Base-by-base conservation (phyloP, 1,140 invertebrate species). In the Harpegnathos saltator region DNA sequence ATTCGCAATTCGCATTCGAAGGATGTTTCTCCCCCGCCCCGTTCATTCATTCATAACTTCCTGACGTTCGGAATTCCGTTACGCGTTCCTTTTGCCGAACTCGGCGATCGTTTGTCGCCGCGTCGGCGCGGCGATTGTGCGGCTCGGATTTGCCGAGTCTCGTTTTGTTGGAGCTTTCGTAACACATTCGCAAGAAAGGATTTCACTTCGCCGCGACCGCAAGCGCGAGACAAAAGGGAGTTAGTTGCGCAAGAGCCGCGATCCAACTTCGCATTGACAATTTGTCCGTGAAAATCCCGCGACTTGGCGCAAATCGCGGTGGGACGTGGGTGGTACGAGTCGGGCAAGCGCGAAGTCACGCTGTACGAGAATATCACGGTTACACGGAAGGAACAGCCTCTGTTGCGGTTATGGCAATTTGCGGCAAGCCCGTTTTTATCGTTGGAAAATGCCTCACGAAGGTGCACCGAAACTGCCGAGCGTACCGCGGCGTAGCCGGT, bases 361-460 rank as follows among this genome's bases (percentile, higher is more conserved):
- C 68, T 26, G 72, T n/a, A n/a, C 56, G 38, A 71, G 62, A 80
- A 74, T 80, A 86, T 80, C 58, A 61, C 24, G 48, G 58, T 38
- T 62, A 56, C 33, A 69, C 33, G 61, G 50, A 75, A 65, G 74
- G 48, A 74, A 75, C 52, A 50, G 29, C 29, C 68, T 26, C 50
- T 68, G 73, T 62, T 63, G 82, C 85, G 85, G 71, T 82, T 54
- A 56, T 17, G 24, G 65, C 75, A 82, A 87, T 88, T 88, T 87
- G 65, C 85, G 52, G 50, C 29, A 72, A 84, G 52, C 22, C 58
- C 65, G 65, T 66, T 87, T 88, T 87, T 84, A 84, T 38, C 38
- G 44, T 48, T 24, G 1, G 59, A 33, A 58, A 84, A 87, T 66
- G 81, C 78, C 80, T 84, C 71, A 58, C 19, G 82, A 74, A 78